These are phyloP conservation scores for Stichopus chloronotus DNA, from an alignment of 35 echinoderm and acorn worm genomes.

Conservation along the genomic window DNA sequence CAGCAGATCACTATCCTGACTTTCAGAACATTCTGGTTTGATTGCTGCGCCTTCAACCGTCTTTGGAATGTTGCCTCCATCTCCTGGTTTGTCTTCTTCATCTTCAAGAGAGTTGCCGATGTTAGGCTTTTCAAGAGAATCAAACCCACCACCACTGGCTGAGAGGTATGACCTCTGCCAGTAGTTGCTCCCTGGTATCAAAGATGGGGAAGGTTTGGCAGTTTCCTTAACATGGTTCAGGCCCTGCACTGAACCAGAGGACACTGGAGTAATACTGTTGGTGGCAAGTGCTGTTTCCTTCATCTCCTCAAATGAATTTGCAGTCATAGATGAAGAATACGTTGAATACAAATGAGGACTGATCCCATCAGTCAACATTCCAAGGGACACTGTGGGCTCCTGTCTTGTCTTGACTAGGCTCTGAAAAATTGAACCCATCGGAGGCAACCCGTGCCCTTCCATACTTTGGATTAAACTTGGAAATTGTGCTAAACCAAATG, in stretches of 20 bases:
- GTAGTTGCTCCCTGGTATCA: background rate
- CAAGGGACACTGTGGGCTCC: conserved; percentile 33
- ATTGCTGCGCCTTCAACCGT: background rate
- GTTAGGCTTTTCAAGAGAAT: background rate
- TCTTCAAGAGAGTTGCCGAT: background rate
- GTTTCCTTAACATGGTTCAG: background rate
- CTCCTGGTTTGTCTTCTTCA: background rate
- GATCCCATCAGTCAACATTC: conserved; percentile 36
- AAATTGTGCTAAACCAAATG: conserved; percentile 49
- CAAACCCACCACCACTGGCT: background rate
- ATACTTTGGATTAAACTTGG: conserved; percentile 12
- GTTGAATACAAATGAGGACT: conserved; percentile 48
- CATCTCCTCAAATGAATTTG: conserved; percentile 79
- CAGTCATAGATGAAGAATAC: conserved; percentile 23
- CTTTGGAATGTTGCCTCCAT: conserved; percentile 32
- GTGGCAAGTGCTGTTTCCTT: conserved; percentile 83
- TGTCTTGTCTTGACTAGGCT: conserved; percentile 27
- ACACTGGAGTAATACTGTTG: conserved; percentile 76
- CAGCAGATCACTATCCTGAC: background rate
- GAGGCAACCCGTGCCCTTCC: conserved; percentile 34
- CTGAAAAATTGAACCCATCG: conserved; percentile 58
- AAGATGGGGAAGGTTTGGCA: background rate
- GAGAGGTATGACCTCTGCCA: conserved; percentile 24
- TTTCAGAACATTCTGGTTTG: background rate
- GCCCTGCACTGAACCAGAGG: background rate